Evolutionary conservation across 2,113 vertebrate genomes (phyloP).

Genomic region (Lepisosteus oculatus): DNA sequence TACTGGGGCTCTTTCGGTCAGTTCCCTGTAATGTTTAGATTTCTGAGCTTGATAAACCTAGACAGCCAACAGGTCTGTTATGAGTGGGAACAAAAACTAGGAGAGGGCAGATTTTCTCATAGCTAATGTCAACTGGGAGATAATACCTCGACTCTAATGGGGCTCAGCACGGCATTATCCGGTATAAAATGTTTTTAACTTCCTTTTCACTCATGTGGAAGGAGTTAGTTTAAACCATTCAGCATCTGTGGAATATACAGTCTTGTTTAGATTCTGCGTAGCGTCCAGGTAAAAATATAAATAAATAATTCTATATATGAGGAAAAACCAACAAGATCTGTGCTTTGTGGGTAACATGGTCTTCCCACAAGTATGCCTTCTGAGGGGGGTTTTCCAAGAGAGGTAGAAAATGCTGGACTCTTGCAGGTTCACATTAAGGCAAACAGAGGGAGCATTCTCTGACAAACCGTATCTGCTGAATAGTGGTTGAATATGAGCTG

Average conservation of each 20-base stretch:
- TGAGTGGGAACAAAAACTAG: slow-evolving; percentile 53
- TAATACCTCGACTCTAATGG: slow-evolving; percentile 65
- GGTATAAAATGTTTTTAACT: slow-evolving; percentile 50
- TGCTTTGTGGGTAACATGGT: slow-evolving; percentile 7
- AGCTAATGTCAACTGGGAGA: slow-evolving; percentile 62
- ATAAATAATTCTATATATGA: neutral
- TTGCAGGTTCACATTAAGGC: slow-evolving; percentile 40
- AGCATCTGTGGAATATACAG: slow-evolving; percentile 6
- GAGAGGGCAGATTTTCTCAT: slow-evolving; percentile 54
- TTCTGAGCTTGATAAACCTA: slow-evolving; percentile 64
- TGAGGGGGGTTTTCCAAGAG: slow-evolving; percentile 33
- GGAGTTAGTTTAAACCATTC: slow-evolving; percentile 49
- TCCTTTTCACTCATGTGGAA: slow-evolving; percentile 59
- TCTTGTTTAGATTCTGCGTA: slow-evolving; percentile 36
- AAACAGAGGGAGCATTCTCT: slow-evolving; percentile 13
- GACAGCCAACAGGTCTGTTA: slow-evolving; percentile 67
- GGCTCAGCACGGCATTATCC: slow-evolving; percentile 62
- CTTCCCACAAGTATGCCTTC: slow-evolving; percentile 39
- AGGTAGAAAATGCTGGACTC: slow-evolving; percentile 33
- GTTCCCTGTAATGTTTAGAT: slow-evolving; percentile 64
- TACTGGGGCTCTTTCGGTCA: slow-evolving; percentile 50
- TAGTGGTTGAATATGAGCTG: slow-evolving; percentile 36
- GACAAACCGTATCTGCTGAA: slow-evolving; percentile 38
- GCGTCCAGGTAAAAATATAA: slow-evolving; percentile 42
- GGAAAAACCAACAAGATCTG: too few species aligned